Evolutionary conservation across 2,113 vertebrate species (phyloP).

Genomic region (Nymphicus hollandicus): DNA sequence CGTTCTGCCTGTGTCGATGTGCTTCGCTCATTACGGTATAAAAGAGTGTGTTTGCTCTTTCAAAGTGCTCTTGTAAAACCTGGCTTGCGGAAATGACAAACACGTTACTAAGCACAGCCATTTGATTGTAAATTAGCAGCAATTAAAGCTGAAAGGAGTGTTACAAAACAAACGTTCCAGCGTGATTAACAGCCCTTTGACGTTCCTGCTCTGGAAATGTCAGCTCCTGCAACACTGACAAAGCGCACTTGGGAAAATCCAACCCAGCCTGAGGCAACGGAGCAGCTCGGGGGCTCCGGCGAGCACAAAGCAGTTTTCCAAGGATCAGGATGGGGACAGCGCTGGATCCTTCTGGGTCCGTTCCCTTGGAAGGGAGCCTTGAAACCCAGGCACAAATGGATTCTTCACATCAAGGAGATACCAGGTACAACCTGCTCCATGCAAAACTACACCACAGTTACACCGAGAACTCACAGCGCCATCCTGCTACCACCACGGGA

Average conservation of each 20-base stretch:
- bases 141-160: constrained; percentile 61
- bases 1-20: not conserved
- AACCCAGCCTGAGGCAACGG: accelerated
- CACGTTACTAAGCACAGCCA: not conserved
- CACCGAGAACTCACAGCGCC: accelerated
- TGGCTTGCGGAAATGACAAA: constrained; percentile 11
- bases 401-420: accelerated
- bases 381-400: accelerated
- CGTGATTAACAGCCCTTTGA: constrained; percentile 24
- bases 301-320: accelerated
- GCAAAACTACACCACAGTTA: not conserved
- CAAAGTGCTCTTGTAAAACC: not conserved
- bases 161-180: constrained; percentile 36
- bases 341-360: accelerated
- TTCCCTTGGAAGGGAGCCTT: accelerated
- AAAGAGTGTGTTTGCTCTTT: not conserved
- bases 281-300: not conserved
- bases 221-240: not conserved
- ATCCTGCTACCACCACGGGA: accelerated
- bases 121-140: constrained; percentile 39
- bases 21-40: not conserved
- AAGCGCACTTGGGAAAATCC: not conserved
- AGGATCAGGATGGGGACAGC: accelerated
- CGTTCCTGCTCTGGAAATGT: not conserved
- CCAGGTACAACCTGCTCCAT: accelerated